A percentile compares a stretch with the other conserved stretches of the same genome.
Conservation (phyloP, 2,113 vertebrate species). For the Nothoprocta perdicaria region DNA sequence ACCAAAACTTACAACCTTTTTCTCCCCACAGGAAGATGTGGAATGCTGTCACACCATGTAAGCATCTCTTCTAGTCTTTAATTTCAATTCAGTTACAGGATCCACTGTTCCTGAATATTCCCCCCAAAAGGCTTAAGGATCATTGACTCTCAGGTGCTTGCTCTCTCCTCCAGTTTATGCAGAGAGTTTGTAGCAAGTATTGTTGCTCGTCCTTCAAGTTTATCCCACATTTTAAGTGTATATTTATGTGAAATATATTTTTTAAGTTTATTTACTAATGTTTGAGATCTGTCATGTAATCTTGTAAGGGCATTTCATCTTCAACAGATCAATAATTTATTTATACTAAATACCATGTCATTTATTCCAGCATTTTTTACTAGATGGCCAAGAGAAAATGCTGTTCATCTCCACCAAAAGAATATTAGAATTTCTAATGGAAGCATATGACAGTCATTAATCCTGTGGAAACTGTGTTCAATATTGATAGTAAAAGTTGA, state of each 20-base stretch:
- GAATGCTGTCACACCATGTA: background rate
- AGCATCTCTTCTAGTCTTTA: background rate
- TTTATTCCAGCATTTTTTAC: background rate
- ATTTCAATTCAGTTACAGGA: background rate
- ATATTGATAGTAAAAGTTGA: background rate
- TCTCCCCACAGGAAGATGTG: fast-evolving
- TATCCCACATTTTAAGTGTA: background rate
- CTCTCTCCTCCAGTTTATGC: background rate
- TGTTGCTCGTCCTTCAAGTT: background rate
- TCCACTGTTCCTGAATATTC: background rate
- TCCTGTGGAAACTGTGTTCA: background rate
- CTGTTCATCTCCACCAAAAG: background rate
- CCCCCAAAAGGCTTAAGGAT: background rate
- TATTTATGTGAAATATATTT: background rate
- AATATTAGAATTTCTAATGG: background rate
- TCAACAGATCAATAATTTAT: background rate
- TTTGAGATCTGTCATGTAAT: background rate
- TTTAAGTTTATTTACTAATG: background rate
- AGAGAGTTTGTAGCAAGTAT: background rate
- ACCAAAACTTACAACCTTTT: background rate
- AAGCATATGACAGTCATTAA: background rate
- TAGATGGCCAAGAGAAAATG: background rate
- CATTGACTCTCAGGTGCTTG: background rate
- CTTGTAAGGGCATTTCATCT: background rate
- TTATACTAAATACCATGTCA: background rate